Evolutionary conservation across 2,113 vertebrate genomes (phyloP).

Genomic region (Silurus asotus): DNA sequence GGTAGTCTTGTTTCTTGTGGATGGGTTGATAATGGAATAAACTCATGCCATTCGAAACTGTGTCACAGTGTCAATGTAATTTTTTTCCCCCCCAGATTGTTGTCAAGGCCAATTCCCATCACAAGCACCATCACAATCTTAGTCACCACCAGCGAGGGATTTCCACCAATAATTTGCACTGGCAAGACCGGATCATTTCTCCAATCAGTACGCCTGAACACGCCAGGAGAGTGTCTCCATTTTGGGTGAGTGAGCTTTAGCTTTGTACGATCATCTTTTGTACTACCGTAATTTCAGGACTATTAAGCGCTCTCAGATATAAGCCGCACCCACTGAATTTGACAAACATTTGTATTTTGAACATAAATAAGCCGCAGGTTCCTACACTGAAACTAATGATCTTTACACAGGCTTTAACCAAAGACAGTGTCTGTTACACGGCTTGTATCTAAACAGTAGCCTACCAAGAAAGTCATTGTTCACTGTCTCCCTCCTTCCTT

Average conservation of each 20-base stretch:
- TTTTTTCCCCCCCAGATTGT: constrained; percentile 57
- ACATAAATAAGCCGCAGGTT: too few relatives aligned
- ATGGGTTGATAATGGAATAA: neutral
- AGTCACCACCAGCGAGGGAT: constrained; percentile 70
- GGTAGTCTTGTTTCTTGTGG: neutral
- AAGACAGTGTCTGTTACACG: too few relatives aligned
- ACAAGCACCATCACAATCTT: constrained; percentile 70
- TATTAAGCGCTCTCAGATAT: too few relatives aligned
- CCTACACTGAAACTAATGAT: too few relatives aligned
- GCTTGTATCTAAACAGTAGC: too few relatives aligned
- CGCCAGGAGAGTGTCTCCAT: constrained; percentile 88
- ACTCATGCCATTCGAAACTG: neutral
- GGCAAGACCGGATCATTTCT: constrained; percentile 97
- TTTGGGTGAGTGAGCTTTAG: constrained; percentile 82
- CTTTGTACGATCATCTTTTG: neutral
- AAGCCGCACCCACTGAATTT: too few relatives aligned
- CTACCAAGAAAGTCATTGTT: too few relatives aligned
- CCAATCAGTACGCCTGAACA: constrained; percentile 95
- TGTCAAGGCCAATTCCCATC: constrained; percentile 68
- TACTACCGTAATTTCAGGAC: neutral
- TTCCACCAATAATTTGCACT: constrained; percentile 75
- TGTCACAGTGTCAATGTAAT: neutral
- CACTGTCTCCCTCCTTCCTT: too few relatives aligned
- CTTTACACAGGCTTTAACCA: too few relatives aligned
- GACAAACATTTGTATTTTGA: too few relatives aligned